These are phyloP conservation scores for Clarias gariepinus DNA, from an alignment of 2,113 vertebrate genomes.

Conservation along the genomic window DNA sequence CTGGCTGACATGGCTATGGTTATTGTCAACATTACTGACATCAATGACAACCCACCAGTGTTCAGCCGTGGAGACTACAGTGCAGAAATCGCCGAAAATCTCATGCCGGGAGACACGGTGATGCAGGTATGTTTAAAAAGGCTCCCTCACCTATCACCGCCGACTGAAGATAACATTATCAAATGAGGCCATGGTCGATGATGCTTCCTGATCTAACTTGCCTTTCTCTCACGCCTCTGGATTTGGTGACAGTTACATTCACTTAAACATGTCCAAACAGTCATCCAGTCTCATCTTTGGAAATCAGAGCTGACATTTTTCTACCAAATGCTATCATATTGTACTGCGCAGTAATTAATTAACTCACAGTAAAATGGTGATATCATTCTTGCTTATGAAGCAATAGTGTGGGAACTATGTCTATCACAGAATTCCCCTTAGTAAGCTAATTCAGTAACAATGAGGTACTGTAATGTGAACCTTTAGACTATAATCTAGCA, in stretches of 20 bases:
- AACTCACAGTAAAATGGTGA: neutral
- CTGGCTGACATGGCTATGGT: slow-evolving; percentile 84
- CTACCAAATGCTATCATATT: neutral
- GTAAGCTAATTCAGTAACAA: neutral
- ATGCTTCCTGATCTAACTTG: neutral
- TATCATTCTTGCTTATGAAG: neutral
- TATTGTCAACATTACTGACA: slow-evolving; percentile 86
- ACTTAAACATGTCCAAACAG: slow-evolving; percentile 23
- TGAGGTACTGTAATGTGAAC: neutral
- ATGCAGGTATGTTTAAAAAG: slow-evolving; percentile 75
- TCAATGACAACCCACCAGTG: slow-evolving; percentile 86
- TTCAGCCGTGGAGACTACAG: slow-evolving; percentile 79
- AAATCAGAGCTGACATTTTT: neutral
- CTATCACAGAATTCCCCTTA: neutral
- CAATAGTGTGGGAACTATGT: neutral
- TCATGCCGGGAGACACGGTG: slow-evolving; percentile 77
- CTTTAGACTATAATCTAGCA: neutral
- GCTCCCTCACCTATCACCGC: slow-evolving; percentile 24
- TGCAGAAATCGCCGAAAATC: slow-evolving; percentile 78
- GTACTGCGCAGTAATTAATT: neutral
- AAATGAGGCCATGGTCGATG: neutral
- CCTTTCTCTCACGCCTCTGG: slow-evolving; percentile 1
- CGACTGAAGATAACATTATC: slow-evolving; percentile 24
- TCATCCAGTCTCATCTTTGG: neutral
- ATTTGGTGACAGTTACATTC: slow-evolving; percentile 14